These are phyloP conservation scores for Xenus cinereus DNA, from an alignment of 2,113 vertebrate genomes.

Conservation along the genomic window DNA sequence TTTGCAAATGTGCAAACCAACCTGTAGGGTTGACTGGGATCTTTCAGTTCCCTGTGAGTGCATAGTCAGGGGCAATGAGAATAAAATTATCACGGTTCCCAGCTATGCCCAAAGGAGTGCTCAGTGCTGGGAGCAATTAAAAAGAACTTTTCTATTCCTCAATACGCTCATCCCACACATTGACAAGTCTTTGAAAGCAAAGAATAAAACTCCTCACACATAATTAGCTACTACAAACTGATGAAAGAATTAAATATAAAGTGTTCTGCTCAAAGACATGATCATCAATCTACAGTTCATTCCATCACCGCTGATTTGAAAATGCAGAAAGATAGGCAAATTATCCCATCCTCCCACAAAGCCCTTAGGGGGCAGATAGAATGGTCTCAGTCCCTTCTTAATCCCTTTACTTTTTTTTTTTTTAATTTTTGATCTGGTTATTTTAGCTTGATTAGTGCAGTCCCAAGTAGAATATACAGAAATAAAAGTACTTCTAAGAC, in stretches of 20 bases:
- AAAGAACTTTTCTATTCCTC: conserved; percentile 28
- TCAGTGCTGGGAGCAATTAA: conserved; percentile 40
- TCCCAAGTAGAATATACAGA: neutral
- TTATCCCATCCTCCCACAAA: neutral
- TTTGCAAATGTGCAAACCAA: neutral
- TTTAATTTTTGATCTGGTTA: neutral
- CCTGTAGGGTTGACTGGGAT: neutral
- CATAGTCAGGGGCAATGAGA: neutral
- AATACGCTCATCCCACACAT: conserved; percentile 45
- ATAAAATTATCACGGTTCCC: neutral
- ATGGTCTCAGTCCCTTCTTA: neutral
- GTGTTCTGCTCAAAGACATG: conserved; percentile 35
- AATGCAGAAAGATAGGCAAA: conserved; percentile 10
- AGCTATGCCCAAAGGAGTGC: conserved; percentile 23
- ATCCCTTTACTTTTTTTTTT: neutral
- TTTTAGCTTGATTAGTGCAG: neutral
- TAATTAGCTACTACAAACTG: conserved; percentile 63
- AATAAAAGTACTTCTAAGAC: neutral
- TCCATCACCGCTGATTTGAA: conserved; percentile 14
- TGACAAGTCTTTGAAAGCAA: conserved; percentile 67
- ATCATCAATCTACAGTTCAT: conserved; percentile 36
- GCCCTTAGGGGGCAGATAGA: neutral
- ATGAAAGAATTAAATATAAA: conserved; percentile 60
- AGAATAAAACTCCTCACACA: conserved; percentile 54
- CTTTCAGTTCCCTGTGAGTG: neutral